Evolutionary conservation across 2,797 vertebrate species (phyloP).

Genomic region (Poeciliopsis gracilis): DNA sequence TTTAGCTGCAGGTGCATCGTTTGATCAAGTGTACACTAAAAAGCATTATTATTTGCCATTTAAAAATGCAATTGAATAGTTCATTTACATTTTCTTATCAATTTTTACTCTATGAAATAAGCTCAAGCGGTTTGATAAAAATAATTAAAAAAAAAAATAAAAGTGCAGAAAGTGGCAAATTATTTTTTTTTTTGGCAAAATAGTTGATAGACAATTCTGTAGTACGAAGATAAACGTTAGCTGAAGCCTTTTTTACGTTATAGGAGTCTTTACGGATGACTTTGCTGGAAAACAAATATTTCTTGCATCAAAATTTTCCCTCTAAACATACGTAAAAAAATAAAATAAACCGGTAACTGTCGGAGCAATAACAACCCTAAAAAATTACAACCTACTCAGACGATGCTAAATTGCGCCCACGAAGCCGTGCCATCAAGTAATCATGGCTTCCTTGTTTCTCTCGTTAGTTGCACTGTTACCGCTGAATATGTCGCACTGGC

Average conservation of each 20-base stretch:
- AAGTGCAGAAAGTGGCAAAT: no score
- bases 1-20: no score
- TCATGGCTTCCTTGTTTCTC: conserved; percentile 8
- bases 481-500: conserved; percentile 5
- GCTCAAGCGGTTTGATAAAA: no score
- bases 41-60: no score
- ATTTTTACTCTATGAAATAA: no score
- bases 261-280: background rate
- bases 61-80: no score
- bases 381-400: conserved; percentile 9
- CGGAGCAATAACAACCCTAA: background rate
- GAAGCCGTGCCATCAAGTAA: conserved; percentile 16
- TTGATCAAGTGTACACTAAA: no score
- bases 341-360: background rate
- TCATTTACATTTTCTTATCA: no score
- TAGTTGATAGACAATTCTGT: no score
- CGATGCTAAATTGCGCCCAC: conserved; percentile 1
- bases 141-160: no score
- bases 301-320: background rate
- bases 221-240: no score
- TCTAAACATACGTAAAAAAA: background rate
- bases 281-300: background rate
- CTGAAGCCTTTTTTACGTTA: background rate
- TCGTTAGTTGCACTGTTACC: conserved; percentile 13
- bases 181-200: no score